Base-by-base conservation (phyloP, 2,888 invertebrate genomes). In the Drosophila fungiperda region DNA sequence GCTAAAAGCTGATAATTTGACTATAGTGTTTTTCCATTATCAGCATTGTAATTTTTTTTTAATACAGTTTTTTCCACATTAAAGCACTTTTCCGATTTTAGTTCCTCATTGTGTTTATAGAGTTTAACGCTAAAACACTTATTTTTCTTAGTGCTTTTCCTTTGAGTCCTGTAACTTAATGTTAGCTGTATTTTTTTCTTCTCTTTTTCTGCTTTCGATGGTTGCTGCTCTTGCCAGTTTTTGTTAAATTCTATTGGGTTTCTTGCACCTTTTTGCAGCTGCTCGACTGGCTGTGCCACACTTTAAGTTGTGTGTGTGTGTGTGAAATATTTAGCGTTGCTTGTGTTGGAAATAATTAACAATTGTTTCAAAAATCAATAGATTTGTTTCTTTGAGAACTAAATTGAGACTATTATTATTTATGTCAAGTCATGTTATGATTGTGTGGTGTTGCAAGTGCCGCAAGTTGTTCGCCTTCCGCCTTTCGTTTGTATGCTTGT, bases 61-160 rank as follows among this genome's bases (percentile, higher is more conserved):
- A 17, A 12, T 20, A 11, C 40, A n/a, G 40, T n/a, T n/a, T n/a
- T 40, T 15, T 15, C 35, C 9, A 35, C 15, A 17, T 23, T 17
- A 23, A 36, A 35, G 5, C 15, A 23, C 23, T 53, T 23, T 23
- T 23, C 17, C 17, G 9, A 17, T 35, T 20, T 20, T 20, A 1
- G 2, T 35, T n/a, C 7, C 20, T 9, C 9, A 12, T 7, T 7
- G 12, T 20, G 15, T 7, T 11, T 6, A 11, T 32, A 1, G 11
- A 17, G 6, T 29, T 32, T 32, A 20, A n/a, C 20, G 32, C 17
- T 32, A 15, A n/a, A 11, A n/a, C 9, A 50, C 7, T 12, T 20
- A n/a, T 12, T 20, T 53, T 20, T 53, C 53, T 53, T 20, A 36
- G 53, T 17, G 35, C 15, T 53, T 53, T 36, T 53, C 9, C 23